Conservation (phyloP, 2,113 vertebrate genomes). For the Cryptomyrus ogoouensis region DNA sequence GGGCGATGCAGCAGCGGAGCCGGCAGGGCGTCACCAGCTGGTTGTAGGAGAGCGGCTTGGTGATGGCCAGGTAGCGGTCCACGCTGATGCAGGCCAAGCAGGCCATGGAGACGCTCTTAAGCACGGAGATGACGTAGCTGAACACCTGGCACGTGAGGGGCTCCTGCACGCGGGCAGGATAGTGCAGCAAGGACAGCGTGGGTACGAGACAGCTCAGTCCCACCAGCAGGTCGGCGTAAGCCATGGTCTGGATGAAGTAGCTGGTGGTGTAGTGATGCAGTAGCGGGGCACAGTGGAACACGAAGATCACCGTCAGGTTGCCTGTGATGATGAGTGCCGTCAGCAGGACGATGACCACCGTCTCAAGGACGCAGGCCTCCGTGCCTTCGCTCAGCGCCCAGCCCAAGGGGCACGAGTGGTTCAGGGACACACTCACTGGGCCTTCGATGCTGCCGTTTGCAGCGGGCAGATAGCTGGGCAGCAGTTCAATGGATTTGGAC, state of each 20-base stretch:
- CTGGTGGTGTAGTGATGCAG: slow-evolving; percentile 96
- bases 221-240: slow-evolving; percentile 92
- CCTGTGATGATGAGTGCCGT: slow-evolving; percentile 93
- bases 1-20: slow-evolving; percentile 82
- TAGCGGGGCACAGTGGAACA: slow-evolving; percentile 93
- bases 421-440: slow-evolving; percentile 60
- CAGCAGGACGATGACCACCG: slow-evolving; percentile 82
- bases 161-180: slow-evolving; percentile 84
- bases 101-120: slow-evolving; percentile 97
- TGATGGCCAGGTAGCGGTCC: slow-evolving; percentile 95
- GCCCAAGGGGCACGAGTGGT: slow-evolving; percentile 88
- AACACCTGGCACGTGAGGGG: slow-evolving; percentile 92
- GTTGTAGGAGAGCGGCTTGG: slow-evolving; percentile 94
- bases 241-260: slow-evolving; percentile 99
- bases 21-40: slow-evolving; percentile 95
- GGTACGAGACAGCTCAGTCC: slow-evolving; percentile 95
- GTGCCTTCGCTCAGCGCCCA: slow-evolving; percentile 77
- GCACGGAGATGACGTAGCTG: slow-evolving; percentile 93
- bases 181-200: slow-evolving; percentile 88
- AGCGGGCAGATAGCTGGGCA: slow-evolving; percentile 43
- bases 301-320: slow-evolving; percentile 93
- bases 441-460: slow-evolving; percentile 69
- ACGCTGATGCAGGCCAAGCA: slow-evolving; percentile 94
- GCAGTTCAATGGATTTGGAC: slow-evolving; percentile 63
- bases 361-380: slow-evolving; percentile 90